Base-by-base conservation (phyloP, 2,797 vertebrate species). In the Delichon dasypus region DNA sequence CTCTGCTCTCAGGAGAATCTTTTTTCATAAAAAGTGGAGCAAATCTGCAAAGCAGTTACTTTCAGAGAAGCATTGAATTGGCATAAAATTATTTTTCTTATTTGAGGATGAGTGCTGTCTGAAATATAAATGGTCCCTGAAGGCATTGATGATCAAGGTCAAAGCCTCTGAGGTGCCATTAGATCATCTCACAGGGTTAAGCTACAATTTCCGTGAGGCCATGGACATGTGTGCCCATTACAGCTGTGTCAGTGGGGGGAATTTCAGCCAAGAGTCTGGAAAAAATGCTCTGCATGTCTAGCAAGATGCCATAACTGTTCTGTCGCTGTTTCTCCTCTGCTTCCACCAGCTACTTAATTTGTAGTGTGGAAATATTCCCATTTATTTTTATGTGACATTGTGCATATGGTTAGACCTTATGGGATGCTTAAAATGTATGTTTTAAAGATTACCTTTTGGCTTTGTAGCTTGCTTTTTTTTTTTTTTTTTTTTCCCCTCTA, bases 281-380 rank as follows among this genome's bases (percentile, higher is more conserved):
- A 71, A 72, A 83, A 83, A 13, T 5, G 16, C 13, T 75, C 16
- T 54, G 16, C 45, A 23, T 62, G 44, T 85, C 51, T 48, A 51
- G 16, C 47, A 62, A 66, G 66, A 20, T 40, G 13, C 27, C 18
- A 2, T 55, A 57, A 75, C 38, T 92, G 5, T 32, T 88, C 70
- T 93, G 51, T 58, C n/a, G 30, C 70, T 55, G 42, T 83, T 92
- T 65, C 70, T 88, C 13, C 30, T 84, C 96, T 36, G 22, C 61
- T 95, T 96, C 89, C 76, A 85, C 62, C 54, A 90, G 86, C 90
- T 96, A 75, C 78, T 87, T 92, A 68, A 93, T 93, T 89, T 90
- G 64, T 72, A 78, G 34, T 26, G n/a, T 76, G 80, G 87, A 97
- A 86, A 67, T 68, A 77, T 36, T 91, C 76, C 84, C 58, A 53